These are phyloP conservation scores for Macrosiphum euphorbiae DNA, from an alignment of 2,888 invertebrate species.

Conservation along the genomic window DNA sequence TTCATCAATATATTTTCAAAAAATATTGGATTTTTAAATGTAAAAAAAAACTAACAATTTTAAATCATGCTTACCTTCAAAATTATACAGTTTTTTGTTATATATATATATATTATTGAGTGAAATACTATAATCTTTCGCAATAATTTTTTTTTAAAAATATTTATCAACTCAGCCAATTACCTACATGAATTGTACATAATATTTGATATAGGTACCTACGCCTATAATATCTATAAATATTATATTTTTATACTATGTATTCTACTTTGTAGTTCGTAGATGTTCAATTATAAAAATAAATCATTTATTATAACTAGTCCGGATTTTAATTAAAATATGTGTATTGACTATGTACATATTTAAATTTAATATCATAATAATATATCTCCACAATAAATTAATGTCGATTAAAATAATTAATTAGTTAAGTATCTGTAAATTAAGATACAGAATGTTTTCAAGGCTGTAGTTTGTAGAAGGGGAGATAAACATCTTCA, in stretches of 20 bases:
- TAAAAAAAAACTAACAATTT: not conserved
- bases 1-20: not conserved
- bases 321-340: not conserved
- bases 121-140: not conserved
- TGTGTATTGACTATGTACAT: not conserved
- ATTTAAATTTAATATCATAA: not conserved
- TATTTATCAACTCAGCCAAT: not conserved
- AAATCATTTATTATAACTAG: not conserved
- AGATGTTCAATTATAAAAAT: not conserved
- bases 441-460: conserved; percentile 14
- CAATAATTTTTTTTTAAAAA: not conserved
- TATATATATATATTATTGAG: not conserved
- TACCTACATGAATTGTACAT: not conserved
- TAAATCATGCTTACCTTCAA: not conserved
- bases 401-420: conserved; percentile 26
- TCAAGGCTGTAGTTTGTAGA: not conserved
- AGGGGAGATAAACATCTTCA: not conserved
- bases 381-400: not conserved
- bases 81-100: not conserved
- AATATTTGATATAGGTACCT: not conserved
- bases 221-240: not conserved
- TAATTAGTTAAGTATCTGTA: not conserved
- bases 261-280: not conserved
- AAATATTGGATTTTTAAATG: not conserved
- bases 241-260: not conserved